Evolutionary conservation across 30 jellyfish, hydroid and myxozoan species (phyloP).

Genomic region (Aurelia aurita): DNA sequence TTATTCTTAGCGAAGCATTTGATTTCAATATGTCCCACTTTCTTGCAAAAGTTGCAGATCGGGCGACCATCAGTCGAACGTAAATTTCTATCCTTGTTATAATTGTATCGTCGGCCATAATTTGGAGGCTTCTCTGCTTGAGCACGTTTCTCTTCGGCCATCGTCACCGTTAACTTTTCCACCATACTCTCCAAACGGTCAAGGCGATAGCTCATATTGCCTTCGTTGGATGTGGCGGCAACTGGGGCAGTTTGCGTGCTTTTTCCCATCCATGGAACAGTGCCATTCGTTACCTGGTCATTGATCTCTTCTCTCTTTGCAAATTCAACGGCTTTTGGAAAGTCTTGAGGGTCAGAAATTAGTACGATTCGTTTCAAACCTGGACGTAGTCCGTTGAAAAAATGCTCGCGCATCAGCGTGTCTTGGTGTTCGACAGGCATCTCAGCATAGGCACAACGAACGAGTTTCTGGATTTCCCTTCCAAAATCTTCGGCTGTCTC

Average conservation of each 20-base stretch:
- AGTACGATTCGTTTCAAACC: constrained; percentile 4
- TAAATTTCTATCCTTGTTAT: no score
- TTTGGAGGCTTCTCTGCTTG: no score
- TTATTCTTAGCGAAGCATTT: no score
- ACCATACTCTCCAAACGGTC: constrained; percentile 20
- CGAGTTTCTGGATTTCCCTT: constrained; percentile 19
- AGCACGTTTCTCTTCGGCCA: no score
- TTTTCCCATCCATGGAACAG: constrained; percentile 13
- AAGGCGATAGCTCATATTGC: background rate
- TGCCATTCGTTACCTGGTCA: constrained; percentile 15
- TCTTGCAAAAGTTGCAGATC: no score
- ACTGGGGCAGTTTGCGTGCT: background rate
- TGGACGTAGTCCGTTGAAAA: constrained; percentile 22
- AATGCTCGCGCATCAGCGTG: constrained; percentile 43
- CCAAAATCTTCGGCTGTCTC: constrained; percentile 39
- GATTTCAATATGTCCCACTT: no score
- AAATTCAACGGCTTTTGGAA: constrained; percentile 15
- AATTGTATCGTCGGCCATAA: no score
- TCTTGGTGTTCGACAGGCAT: constrained; percentile 32
- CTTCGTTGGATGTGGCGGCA: background rate
- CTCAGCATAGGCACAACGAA: constrained; percentile 36
- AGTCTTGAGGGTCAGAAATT: constrained; percentile 24
- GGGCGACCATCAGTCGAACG: no score
- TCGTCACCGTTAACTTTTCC: constrained; percentile 26
- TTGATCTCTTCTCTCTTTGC: constrained; percentile 44